Evolutionary conservation across 1,140 invertebrate species (phyloP).

Genomic region (Oncopeltus fasciatus): DNA sequence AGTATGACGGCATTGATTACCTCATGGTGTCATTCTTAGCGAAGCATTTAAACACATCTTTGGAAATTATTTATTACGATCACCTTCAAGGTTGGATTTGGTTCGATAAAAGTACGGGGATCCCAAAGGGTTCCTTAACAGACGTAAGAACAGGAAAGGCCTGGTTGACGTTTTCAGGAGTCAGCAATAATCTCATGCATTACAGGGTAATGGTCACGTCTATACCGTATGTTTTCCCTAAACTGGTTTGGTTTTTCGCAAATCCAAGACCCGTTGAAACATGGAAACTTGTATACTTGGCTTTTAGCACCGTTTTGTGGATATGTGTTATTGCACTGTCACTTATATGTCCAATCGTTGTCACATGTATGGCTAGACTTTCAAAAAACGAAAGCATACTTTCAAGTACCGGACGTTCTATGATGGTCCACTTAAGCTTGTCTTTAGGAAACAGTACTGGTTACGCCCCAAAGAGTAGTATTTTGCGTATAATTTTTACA

Average conservation of each 20-base stretch:
- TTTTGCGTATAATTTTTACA: not conserved
- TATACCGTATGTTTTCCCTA: not conserved
- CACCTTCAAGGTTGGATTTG: not conserved
- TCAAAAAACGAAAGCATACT: not conserved
- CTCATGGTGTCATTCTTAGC: not conserved
- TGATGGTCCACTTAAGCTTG: not conserved
- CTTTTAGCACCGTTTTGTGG: not conserved
- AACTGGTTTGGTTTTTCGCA: not conserved
- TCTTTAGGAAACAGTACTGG: not conserved
- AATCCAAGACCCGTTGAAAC: not conserved
- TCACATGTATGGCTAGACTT: not conserved
- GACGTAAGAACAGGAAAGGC: not conserved
- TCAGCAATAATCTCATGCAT: not conserved
- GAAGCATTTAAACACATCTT: not conserved
- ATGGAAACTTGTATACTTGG: not conserved
- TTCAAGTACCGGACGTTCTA: not conserved
- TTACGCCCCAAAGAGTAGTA: not conserved
- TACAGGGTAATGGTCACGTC: not conserved
- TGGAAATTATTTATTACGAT: not conserved
- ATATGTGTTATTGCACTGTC: not conserved
- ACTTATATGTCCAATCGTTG: not conserved
- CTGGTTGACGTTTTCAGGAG: not conserved
- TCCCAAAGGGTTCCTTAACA: not conserved
- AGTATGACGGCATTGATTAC: not conserved
- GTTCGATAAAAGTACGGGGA: not conserved